Conservation (phyloP, 2,888 invertebrate genomes). For the Himalopsyche tibetana region DNA sequence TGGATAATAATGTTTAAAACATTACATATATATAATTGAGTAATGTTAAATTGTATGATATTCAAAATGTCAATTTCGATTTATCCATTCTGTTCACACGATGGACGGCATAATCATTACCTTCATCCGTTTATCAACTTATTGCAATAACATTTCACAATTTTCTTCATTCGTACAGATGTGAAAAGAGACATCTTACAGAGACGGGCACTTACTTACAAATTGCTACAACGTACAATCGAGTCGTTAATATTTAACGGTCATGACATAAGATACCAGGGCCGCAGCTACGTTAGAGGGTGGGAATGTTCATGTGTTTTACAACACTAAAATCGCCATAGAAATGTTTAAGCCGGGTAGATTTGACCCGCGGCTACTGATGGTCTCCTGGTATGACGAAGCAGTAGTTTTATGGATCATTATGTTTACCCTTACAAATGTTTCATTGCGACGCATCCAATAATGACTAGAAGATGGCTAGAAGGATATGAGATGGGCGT, state of each 20-base stretch:
- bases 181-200: background rate
- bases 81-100: no score
- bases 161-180: background rate
- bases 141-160: background rate
- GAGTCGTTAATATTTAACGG: constrained; percentile 59
- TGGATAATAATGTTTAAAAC: no score
- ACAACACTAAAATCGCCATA: constrained; percentile 55
- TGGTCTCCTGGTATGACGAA: constrained; percentile 49
- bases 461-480: constrained; percentile 56
- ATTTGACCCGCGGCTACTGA: constrained; percentile 61
- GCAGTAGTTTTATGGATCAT: constrained; percentile 64
- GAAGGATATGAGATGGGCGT: constrained; percentile 58
- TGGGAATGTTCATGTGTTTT: constrained; percentile 43
- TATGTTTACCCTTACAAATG: constrained; percentile 62
- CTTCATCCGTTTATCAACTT: background rate
- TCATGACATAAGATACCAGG: constrained; percentile 47
- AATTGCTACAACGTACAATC: constrained; percentile 47
- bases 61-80: no score
- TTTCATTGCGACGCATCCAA: constrained; percentile 62
- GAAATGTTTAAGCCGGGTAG: constrained; percentile 50
- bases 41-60: no score
- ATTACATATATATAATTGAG: no score
- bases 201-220: constrained; percentile 17
- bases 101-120: no score
- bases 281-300: constrained; percentile 8